phyloP scores from a whole-genome alignment of 1,140 invertebrate species.

The Aphidius ervi region DNA sequence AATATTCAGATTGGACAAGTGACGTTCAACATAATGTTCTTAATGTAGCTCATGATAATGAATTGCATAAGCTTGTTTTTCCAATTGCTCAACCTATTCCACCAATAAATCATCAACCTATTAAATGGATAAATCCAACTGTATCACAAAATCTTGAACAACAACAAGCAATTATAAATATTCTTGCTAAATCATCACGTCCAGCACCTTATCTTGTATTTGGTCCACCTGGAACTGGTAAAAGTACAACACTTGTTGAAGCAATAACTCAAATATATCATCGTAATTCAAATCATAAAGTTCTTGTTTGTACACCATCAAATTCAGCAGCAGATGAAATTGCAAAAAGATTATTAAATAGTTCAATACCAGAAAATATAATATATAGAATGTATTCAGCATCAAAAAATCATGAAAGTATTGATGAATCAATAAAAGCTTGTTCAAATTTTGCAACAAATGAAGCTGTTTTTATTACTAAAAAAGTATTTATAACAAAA shows the following conservation, averaged over 20 bases:
- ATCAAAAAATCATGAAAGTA: slow-evolving; percentile 38
- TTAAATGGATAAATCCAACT: slow-evolving; percentile 63
- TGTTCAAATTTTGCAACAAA: slow-evolving; percentile 41
- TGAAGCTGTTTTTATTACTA: slow-evolving; percentile 29
- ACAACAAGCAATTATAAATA: slow-evolving; percentile 62
- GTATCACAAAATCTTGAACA: slow-evolving; percentile 64
- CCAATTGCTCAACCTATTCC: slow-evolving; percentile 13
- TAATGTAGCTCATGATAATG: slow-evolving; percentile 19
- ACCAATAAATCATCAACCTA: too few relatives aligned
- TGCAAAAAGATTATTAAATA: slow-evolving; percentile 54
- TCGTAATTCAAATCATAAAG: slow-evolving; percentile 46
- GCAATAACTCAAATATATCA: slow-evolving; percentile 59
- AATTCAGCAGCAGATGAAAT: slow-evolving; percentile 76
- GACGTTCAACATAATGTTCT: slow-evolving; percentile 33
- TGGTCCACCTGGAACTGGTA: slow-evolving; percentile 79
- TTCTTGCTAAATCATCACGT: slow-evolving; percentile 55
- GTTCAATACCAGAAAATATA: slow-evolving; percentile 37
- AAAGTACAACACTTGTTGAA: slow-evolving; percentile 76
- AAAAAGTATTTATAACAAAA: slow-evolving; percentile 37
- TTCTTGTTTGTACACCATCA: slow-evolving; percentile 69
- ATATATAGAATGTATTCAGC: slow-evolving; percentile 51
- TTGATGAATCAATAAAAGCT: slow-evolving; percentile 33
- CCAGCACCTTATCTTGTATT: slow-evolving; percentile 73
- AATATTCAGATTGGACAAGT: slow-evolving; percentile 21
- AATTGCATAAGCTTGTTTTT: slow-evolving; percentile 29